Evolutionary conservation across 2,113 vertebrate species (phyloP).

Genomic region (Taxidea taxus): DNA sequence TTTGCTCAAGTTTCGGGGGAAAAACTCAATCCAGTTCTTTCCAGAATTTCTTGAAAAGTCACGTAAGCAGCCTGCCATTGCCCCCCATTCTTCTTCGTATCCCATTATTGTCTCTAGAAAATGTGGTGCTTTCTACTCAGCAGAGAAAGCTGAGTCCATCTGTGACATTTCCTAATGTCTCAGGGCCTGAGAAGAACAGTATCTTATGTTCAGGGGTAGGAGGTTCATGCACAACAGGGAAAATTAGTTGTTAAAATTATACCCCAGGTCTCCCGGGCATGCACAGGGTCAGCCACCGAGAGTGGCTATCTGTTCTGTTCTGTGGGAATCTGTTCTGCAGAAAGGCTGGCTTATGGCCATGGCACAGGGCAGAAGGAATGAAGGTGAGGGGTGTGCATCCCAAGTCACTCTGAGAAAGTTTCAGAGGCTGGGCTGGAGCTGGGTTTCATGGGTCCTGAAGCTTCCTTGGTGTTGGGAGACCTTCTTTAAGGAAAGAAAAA

Average conservation of each 20-base stretch:
- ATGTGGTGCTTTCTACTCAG: not conserved
- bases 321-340: not conserved
- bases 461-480: not conserved
- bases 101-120: not conserved
- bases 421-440: rapidly evolving
- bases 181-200: not conserved
- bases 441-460: not conserved
- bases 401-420: not conserved
- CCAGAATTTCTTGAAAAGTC: not conserved
- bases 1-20: not conserved
- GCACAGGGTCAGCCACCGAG: not conserved
- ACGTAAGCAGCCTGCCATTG: not conserved
- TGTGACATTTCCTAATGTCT: not conserved
- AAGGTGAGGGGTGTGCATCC: not conserved
- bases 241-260: not conserved
- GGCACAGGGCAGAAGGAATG: not conserved
- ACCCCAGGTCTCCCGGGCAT: not conserved
- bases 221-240: not conserved
- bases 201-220: not conserved
- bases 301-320: too few relatives aligned
- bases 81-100: not conserved
- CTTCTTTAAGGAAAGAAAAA: not conserved
- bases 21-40: not conserved
- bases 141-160: not conserved
- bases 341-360: not conserved